phyloP scores from a whole-genome alignment of 2,113 vertebrate genomes.

The Pedionomus torquatus region DNA sequence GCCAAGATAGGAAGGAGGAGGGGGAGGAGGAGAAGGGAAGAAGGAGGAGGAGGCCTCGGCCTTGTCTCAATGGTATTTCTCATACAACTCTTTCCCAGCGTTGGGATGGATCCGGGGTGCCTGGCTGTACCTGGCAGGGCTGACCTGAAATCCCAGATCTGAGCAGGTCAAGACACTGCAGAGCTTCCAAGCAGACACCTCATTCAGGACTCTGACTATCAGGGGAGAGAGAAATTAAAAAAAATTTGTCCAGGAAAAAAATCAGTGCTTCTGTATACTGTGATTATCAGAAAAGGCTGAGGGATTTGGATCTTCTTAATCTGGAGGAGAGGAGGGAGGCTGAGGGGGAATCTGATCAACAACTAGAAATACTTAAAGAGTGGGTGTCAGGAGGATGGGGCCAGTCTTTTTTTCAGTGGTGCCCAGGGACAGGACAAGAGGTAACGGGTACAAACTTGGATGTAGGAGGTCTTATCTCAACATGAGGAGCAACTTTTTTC shows the following conservation, averaged over 20 bases:
- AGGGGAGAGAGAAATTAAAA: neutral
- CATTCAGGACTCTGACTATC: rapidly evolving
- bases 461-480: no score
- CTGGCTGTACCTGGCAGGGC: neutral
- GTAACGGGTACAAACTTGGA: no score
- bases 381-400: no score
- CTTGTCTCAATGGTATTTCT: rapidly evolving
- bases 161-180: rapidly evolving
- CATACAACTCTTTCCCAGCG: neutral
- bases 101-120: neutral
- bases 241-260: neutral
- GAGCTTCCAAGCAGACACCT: neutral
- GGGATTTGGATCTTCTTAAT: no score
- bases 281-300: neutral
- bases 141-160: neutral
- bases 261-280: rapidly evolving
- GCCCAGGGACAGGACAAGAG: no score
- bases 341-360: no score
- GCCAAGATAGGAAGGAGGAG: neutral
- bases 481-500: no score
- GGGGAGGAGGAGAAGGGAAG: neutral
- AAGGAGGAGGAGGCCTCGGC: neutral
- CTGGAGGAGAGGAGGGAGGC: no score
- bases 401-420: no score
- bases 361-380: no score